phyloP scores from a whole-genome alignment of 2,888 invertebrate species.

The Eilema griseolum region DNA sequence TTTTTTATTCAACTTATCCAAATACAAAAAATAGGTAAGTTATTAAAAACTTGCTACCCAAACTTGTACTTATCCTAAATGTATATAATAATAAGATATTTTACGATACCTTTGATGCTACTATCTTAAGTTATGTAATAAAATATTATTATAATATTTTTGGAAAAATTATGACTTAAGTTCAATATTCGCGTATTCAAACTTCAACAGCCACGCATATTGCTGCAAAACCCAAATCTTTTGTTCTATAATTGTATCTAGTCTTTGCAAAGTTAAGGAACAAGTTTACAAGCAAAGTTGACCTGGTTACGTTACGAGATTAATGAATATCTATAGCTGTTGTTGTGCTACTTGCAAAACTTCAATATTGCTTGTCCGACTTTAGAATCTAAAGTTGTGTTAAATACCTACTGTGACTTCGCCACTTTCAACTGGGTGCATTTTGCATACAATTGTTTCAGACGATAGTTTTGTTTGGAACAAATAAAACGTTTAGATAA shows the following conservation, averaged over 20 bases:
- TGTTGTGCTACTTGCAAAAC: conserved; percentile 58
- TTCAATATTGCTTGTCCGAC: conserved; percentile 55
- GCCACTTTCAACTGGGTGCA: conserved; percentile 29
- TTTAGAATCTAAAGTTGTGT: conserved; percentile 52
- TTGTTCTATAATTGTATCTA: conserved; percentile 49
- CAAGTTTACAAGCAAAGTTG: conserved; percentile 65
- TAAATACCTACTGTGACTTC: conserved; percentile 46
- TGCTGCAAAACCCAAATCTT: conserved; percentile 21
- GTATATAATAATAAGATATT: no score
- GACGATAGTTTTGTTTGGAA: conserved; percentile 3
- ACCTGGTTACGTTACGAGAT: conserved; percentile 63
- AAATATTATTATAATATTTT: no score
- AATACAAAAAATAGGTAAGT: no score
- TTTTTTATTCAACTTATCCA: no score
- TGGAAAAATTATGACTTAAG: not conserved
- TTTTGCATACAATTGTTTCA: conserved; percentile 28
- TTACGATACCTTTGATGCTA: no score
- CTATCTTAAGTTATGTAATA: no score
- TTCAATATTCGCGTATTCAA: not conserved
- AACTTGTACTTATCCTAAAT: no score
- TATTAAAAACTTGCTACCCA: no score
- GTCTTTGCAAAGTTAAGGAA: conserved; percentile 45
- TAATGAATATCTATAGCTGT: conserved; percentile 74
- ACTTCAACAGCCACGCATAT: not conserved
- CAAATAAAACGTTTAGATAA: not conserved